Conservation (phyloP, 2,888 invertebrate genomes). For the Chloroclysta siterata region DNA sequence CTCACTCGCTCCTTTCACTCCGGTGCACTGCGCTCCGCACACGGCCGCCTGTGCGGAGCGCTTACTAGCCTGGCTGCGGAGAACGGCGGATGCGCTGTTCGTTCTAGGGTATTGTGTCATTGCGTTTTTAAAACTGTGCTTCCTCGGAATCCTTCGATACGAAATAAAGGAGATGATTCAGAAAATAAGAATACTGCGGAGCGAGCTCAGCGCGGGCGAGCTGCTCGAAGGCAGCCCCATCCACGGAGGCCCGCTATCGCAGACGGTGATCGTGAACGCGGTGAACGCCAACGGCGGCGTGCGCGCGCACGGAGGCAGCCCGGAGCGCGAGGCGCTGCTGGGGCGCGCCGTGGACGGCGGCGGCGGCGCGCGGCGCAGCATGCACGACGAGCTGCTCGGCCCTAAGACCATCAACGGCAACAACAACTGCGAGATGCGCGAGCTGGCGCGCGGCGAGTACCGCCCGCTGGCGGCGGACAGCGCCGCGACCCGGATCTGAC, state of each 20-base stretch:
- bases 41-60: constrained; percentile 89
- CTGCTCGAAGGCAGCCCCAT: constrained; percentile 75
- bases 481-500: constrained; percentile 88
- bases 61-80: constrained; percentile 89
- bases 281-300: constrained; percentile 86
- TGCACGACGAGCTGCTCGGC: constrained; percentile 80
- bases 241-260: constrained; percentile 78
- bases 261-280: constrained; percentile 80
- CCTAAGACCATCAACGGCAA: constrained; percentile 89
- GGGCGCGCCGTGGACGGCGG: constrained; percentile 73
- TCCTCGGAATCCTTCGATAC: constrained; percentile 93
- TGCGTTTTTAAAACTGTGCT: constrained; percentile 94
- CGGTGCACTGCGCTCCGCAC: constrained; percentile 77
- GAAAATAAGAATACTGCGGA: constrained; percentile 92
- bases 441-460: constrained; percentile 85
- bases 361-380: constrained; percentile 60
- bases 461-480: constrained; percentile 81
- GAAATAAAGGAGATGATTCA: constrained; percentile 96
- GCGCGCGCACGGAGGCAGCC: constrained; percentile 83
- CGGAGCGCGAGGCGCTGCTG: constrained; percentile 84
- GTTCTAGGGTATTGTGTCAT: constrained; percentile 94
- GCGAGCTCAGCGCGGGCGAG: constrained; percentile 85
- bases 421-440: constrained; percentile 92
- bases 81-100: constrained; percentile 92
- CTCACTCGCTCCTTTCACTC: constrained; percentile 67